These are phyloP conservation scores for Archegozetes longisetosus DNA, from an alignment of 1,140 invertebrate species.

Conservation along the genomic window DNA sequence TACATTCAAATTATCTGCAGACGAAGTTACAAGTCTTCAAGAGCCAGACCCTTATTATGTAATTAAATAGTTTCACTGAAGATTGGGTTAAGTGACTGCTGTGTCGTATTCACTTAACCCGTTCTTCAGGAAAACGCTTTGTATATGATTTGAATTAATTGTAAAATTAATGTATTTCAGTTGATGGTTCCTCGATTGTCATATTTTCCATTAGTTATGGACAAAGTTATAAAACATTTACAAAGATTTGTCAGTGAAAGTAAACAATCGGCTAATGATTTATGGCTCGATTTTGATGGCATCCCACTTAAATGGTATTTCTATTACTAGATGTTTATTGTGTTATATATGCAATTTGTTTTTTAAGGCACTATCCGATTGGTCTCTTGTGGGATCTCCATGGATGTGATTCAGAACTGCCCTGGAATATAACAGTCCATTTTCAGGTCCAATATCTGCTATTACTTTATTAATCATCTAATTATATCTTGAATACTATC, in stretches of 20 bases:
- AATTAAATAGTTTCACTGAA: slow-evolving; percentile 20
- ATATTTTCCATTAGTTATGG: slow-evolving; percentile 88
- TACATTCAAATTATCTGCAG: slow-evolving; percentile 66
- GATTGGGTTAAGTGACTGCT: neutral
- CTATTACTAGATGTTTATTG: slow-evolving; percentile 6
- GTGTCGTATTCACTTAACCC: neutral
- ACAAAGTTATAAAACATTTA: slow-evolving; percentile 89
- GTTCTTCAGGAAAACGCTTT: neutral
- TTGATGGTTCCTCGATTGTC: slow-evolving; percentile 83
- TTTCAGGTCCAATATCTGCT: no score
- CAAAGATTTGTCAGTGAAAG: slow-evolving; percentile 60
- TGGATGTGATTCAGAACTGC: slow-evolving; percentile 40
- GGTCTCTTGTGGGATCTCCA: slow-evolving; percentile 81
- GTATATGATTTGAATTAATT: slow-evolving; percentile 4
- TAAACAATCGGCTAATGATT: slow-evolving; percentile 56
- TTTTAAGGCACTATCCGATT: slow-evolving; percentile 71
- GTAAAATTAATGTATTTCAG: slow-evolving; percentile 27
- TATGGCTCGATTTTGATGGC: slow-evolving; percentile 91
- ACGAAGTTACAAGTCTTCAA: slow-evolving; percentile 71
- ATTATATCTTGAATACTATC: no score
- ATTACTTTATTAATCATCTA: no score
- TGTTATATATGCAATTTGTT: slow-evolving; percentile 3
- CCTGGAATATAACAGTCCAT: slow-evolving; percentile 88
- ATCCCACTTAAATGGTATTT: slow-evolving; percentile 69
- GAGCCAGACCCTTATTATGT: slow-evolving; percentile 76